Conservation (phyloP, 2,113 vertebrate species). For the Hylia prasina region DNA sequence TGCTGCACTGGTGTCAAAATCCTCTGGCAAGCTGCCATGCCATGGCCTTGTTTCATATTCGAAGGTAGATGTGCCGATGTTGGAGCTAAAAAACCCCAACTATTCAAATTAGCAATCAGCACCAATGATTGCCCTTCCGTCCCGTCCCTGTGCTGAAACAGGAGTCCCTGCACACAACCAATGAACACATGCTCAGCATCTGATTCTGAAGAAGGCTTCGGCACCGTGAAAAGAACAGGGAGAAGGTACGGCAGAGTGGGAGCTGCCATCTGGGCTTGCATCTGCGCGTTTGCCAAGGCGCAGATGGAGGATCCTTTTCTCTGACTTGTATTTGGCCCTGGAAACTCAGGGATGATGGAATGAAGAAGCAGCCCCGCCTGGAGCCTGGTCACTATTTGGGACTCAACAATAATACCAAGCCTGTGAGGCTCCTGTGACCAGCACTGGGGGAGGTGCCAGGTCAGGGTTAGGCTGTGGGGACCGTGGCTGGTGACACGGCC, state of each 20-base stretch:
- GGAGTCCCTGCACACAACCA: constrained; percentile 28
- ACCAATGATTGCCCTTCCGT: constrained; percentile 10
- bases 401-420: not conserved
- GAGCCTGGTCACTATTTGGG: not conserved
- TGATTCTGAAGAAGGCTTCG: constrained; percentile 12
- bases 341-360: not conserved
- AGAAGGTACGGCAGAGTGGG: constrained; percentile 61
- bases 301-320: constrained; percentile 45
- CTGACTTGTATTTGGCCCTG: constrained; percentile 42
- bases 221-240: constrained; percentile 63
- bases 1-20: not conserved
- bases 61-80: not conserved
- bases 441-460: not conserved
- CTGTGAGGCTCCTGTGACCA: not conserved
- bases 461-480: not conserved
- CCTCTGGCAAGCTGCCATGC: not conserved
- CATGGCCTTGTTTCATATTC: not conserved
- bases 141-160: not conserved
- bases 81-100: not conserved
- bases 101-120: constrained; percentile 27
- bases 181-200: constrained; percentile 36
- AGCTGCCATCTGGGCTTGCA: constrained; percentile 62
- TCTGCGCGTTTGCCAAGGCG: constrained; percentile 40
- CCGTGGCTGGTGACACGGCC: fast-evolving
- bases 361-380: not conserved